phyloP scores from a whole-genome alignment of 2,797 vertebrate species.

The Chaetophractus vellerosus region DNA sequence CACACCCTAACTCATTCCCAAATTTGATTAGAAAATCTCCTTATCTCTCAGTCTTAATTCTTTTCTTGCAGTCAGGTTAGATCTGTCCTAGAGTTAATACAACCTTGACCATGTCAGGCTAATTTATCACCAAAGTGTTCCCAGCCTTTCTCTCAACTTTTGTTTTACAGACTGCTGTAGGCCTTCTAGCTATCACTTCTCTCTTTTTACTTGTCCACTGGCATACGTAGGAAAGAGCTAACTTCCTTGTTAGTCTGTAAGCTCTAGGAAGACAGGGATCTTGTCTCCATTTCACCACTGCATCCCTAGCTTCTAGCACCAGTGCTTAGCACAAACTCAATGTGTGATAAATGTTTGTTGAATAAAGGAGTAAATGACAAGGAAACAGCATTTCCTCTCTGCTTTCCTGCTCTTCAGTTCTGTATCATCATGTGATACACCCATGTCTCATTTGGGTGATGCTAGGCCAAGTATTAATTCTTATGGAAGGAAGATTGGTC shows the following conservation, averaged over 20 bases:
- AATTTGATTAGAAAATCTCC: not conserved
- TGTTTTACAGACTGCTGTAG: not conserved
- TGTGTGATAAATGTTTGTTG: not conserved
- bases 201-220: not conserved
- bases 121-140: not conserved
- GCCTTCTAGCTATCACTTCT: not conserved
- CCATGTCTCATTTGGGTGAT: not conserved
- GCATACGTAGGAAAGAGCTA: not conserved
- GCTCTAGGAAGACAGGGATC: not conserved
- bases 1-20: not conserved
- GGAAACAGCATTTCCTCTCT: not conserved
- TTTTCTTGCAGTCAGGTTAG: not conserved
- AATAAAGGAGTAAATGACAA: not conserved
- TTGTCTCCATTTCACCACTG: not conserved
- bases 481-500: not conserved
- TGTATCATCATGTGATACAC: not conserved
- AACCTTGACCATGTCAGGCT: not conserved
- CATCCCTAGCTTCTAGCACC: not conserved
- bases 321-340: not conserved
- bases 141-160: not conserved
- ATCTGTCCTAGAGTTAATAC: not conserved
- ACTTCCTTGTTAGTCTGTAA: not conserved
- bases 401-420: not conserved
- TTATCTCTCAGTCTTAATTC: constrained; percentile 11
- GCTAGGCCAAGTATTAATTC: not conserved